These are phyloP conservation scores for Mesochorus sp. DNA, from an alignment of 2,888 invertebrate genomes.

Conservation along the genomic window DNA sequence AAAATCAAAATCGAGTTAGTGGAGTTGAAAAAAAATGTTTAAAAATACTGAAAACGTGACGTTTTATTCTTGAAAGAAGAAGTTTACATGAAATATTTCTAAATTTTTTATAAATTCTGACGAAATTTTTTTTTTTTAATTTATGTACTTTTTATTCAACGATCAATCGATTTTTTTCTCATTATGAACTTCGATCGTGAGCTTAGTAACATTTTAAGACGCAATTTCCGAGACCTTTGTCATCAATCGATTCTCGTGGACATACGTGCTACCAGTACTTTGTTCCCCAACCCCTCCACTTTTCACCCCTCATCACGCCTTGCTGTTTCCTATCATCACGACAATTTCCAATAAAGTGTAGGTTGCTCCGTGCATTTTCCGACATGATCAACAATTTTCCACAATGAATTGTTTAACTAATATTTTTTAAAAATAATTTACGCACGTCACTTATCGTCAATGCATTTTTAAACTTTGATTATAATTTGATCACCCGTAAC, in stretches of 20 bases:
- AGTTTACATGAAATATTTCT: too few species aligned
- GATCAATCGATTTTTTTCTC: constrained; percentile 10
- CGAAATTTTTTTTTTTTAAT: neutral
- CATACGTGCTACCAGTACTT: constrained; percentile 57
- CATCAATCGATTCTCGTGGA: constrained; percentile 74
- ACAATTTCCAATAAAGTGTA: constrained; percentile 76
- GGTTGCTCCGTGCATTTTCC: constrained; percentile 56
- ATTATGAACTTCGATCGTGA: neutral
- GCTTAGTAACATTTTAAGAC: constrained; percentile 71
- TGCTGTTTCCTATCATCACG: constrained; percentile 60
- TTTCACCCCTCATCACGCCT: neutral
- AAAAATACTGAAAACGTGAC: too few species aligned
- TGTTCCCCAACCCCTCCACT: constrained; percentile 10
- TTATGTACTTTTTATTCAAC: neutral
- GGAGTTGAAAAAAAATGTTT: too few species aligned
- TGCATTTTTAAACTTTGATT: too few species aligned
- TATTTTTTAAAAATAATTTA: constrained; percentile 5
- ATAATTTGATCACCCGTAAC: too few species aligned
- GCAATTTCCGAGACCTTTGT: constrained; percentile 75
- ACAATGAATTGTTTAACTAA: too few species aligned
- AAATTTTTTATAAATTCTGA: neutral
- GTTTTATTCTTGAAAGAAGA: too few species aligned
- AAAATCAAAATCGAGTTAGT: neutral
- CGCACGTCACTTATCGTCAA: too few species aligned
- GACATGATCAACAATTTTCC: neutral